Percentiles rank a stretch among this genome's conserved stretches.
These are phyloP conservation scores for Melanogrammus aeglefinus DNA, from an alignment of 2,797 vertebrate species.

Conservation along the genomic window DNA sequence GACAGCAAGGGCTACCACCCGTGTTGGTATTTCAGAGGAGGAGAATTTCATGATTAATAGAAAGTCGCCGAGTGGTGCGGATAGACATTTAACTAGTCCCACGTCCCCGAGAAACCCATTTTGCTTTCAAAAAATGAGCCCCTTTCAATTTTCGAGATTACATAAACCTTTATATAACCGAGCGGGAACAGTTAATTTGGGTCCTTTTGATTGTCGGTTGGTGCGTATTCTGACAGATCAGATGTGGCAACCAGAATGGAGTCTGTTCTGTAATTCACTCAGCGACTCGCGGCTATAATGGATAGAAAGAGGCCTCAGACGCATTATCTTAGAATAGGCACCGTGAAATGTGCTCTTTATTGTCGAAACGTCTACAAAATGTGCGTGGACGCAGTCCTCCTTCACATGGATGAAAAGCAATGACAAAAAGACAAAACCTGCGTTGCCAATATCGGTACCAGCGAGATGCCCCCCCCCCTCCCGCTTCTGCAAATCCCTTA, in stretches of 20 bases:
- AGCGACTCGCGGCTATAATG: constrained; percentile 23
- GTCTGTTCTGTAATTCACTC: constrained; percentile 21
- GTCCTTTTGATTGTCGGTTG: constrained; percentile 24
- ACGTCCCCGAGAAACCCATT: constrained; percentile 32
- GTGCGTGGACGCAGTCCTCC: too few relatives aligned
- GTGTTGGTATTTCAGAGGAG: constrained; percentile 61
- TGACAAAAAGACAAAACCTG: too few relatives aligned
- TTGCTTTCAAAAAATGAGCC: constrained; percentile 40
- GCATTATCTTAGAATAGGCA: constrained; percentile 9
- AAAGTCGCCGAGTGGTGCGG: constrained; percentile 49
- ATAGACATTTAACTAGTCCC: constrained; percentile 55
- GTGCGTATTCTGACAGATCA: constrained; percentile 47
- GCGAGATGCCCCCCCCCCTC: too few relatives aligned
- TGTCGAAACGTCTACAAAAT: background rate
- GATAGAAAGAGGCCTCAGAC: constrained; percentile 24
- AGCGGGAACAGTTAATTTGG: constrained; percentile 19
- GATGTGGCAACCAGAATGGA: constrained; percentile 48
- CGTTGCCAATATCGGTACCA: background rate
- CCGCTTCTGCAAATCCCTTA: too few relatives aligned
- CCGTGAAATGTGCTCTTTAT: constrained; percentile 9
- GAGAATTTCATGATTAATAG: constrained; percentile 60
- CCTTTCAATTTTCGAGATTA: constrained; percentile 46
- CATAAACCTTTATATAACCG: constrained; percentile 61
- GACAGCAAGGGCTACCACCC: constrained; percentile 42
- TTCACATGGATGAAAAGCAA: too few relatives aligned